These are phyloP conservation scores for Donacobius atricapilla DNA, from an alignment of 2,113 vertebrate species.

Conservation along the genomic window DNA sequence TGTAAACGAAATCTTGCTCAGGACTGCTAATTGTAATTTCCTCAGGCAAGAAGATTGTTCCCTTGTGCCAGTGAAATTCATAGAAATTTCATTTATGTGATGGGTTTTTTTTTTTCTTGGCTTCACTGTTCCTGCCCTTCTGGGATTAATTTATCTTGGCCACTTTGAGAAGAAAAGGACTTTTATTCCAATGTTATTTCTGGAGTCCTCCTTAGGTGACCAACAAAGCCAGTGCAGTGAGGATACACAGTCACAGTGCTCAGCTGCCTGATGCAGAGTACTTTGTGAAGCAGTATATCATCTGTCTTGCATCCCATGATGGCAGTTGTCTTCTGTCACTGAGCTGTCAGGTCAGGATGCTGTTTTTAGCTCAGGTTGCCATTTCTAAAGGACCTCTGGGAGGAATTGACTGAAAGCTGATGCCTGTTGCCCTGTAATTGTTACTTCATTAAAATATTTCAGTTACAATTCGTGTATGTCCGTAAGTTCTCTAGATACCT, in stretches of 20 bases:
- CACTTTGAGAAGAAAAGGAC: neutral
- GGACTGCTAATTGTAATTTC: neutral
- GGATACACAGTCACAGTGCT: neutral
- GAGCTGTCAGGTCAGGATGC: neutral
- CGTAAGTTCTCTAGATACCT: neutral
- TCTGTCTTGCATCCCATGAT: neutral
- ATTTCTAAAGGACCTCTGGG: neutral
- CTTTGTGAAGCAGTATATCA: neutral
- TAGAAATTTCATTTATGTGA: neutral
- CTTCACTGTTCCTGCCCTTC: neutral
- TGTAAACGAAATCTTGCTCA: neutral
- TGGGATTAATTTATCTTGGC: neutral
- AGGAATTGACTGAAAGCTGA: neutral
- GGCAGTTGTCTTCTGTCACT: neutral
- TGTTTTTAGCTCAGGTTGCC: neutral
- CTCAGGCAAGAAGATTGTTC: neutral
- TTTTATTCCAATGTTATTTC: neutral
- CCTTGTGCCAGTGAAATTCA: neutral
- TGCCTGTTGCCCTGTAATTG: neutral
- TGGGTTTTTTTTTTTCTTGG: neutral
- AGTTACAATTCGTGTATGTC: neutral
- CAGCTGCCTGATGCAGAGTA: neutral
- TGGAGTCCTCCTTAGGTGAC: neutral
- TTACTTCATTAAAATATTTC: constrained; percentile 40
- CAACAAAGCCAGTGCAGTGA: neutral